Evolutionary conservation across 2,113 vertebrate species (phyloP).

Genomic region (Callithrix jacchus): DNA sequence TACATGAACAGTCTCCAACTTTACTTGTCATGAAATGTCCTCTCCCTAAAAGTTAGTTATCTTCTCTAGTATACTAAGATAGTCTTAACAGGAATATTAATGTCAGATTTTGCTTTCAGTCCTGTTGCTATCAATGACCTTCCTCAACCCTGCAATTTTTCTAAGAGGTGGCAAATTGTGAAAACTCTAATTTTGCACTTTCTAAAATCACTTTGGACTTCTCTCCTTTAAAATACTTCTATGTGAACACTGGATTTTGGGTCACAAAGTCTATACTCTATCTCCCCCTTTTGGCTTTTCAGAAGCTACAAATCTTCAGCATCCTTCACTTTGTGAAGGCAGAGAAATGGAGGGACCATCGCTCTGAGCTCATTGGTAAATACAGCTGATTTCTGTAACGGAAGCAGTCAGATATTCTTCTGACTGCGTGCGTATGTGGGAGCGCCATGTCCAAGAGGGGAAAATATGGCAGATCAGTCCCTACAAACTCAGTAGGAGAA

Average conservation of each 20-base stretch:
- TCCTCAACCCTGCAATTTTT: background rate
- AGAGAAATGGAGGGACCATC: background rate
- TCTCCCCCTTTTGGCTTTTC: background rate
- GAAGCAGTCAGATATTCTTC: accelerated
- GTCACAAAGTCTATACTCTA: background rate
- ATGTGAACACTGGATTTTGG: background rate
- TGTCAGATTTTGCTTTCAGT: background rate
- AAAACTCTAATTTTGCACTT: background rate
- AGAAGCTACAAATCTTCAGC: background rate
- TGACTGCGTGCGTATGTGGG: accelerated
- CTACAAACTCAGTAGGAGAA: background rate
- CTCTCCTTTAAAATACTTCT: background rate
- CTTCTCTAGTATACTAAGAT: background rate
- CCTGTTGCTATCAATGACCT: background rate
- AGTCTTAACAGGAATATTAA: background rate
- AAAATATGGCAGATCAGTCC: background rate
- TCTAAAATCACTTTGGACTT: background rate
- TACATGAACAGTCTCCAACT: background rate
- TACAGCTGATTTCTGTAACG: background rate
- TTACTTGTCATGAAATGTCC: background rate
- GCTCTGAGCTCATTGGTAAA: background rate
- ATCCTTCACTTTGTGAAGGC: background rate
- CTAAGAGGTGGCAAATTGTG: background rate
- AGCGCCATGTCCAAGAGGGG: background rate
- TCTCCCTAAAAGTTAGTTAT: background rate